Conservation (phyloP, 2,113 vertebrate genomes). For the Callaeas wilsoni region DNA sequence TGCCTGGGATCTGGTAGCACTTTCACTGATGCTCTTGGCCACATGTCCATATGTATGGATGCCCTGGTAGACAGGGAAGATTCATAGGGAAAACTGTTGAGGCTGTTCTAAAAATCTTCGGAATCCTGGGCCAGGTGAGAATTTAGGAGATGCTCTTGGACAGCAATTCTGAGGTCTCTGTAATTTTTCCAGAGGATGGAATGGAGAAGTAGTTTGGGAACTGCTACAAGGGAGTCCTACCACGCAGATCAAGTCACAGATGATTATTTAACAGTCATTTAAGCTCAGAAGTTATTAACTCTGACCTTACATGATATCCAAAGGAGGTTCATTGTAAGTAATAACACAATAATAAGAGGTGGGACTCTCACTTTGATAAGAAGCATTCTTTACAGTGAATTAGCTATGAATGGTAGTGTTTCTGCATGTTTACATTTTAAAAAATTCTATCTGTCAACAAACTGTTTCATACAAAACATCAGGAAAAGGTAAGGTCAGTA, state of each 20-base stretch:
- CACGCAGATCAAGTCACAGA: background rate
- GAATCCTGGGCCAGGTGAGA: background rate
- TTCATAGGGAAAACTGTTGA: background rate
- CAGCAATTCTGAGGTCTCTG: background rate
- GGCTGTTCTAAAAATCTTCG: background rate
- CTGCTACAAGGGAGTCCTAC: background rate
- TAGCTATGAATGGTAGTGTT: background rate
- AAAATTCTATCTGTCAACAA: background rate
- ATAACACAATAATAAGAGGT: background rate
- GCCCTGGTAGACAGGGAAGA: background rate
- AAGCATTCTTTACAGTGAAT: background rate
- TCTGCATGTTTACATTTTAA: background rate
- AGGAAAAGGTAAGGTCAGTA: background rate
- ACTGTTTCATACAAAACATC: background rate
- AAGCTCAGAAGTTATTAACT: background rate
- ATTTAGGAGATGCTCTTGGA: background rate
- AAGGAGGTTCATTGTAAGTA: background rate
- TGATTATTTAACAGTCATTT: background rate
- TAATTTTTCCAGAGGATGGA: background rate
- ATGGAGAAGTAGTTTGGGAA: background rate
- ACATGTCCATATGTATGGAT: fast-evolving
- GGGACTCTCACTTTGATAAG: background rate
- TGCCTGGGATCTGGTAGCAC: background rate
- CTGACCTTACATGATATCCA: background rate
- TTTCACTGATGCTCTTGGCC: background rate